Evolutionary conservation across 53 echinoderm and acorn worm species (phyloP), one percentile per base, ranked within the genome.

Genomic region (Henricia sp.): DNA sequence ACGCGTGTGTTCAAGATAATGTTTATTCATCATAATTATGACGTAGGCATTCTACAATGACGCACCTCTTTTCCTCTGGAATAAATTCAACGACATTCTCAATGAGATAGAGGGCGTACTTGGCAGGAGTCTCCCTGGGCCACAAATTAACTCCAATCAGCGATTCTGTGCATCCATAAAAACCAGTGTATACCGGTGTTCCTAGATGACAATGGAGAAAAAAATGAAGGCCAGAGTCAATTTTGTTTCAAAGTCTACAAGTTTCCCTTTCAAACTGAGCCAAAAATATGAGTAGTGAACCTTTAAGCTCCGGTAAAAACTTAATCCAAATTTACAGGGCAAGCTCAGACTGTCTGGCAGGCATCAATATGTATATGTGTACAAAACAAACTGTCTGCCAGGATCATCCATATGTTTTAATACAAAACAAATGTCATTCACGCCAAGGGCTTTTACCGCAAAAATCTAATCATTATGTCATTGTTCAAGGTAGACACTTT

Each of bases 21-120:
- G 8, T 56, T 56, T 56, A 27, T n/a, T 26, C 20, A 19, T 17
- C 8, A 9, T 56, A 27, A 24, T 9, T 8, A 10, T 3, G 56
- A 5, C n/a, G 14, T 14, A 46, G 48, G 8, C 48, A 46, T 46
- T 8, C 8, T 46, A 14, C 27, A 33, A 8, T 63, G 9, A 62
- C 84, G 70, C 16, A 84, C 84, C 41, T 25, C 20, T 36, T 41
- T 1, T 59, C 50, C 30, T 71, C 71, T 19, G 57, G 63, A 20
- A 85, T 85, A 29, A 85, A 85, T 46, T 85, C 85, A 63, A 52
- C 72, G 5, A 85, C 17, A 19, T 33, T 59, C n/a, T 60, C 60
- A 10, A 62, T 21, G 4, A 72, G 62, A 3, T 40, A 19, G 25
- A 85, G 62, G 13, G 58, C 6, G 57, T 72, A 85, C 13, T 73